These are phyloP conservation scores for Nilaparvata lugens DNA, from an alignment of 1,140 invertebrate species.

Conservation along the genomic window DNA sequence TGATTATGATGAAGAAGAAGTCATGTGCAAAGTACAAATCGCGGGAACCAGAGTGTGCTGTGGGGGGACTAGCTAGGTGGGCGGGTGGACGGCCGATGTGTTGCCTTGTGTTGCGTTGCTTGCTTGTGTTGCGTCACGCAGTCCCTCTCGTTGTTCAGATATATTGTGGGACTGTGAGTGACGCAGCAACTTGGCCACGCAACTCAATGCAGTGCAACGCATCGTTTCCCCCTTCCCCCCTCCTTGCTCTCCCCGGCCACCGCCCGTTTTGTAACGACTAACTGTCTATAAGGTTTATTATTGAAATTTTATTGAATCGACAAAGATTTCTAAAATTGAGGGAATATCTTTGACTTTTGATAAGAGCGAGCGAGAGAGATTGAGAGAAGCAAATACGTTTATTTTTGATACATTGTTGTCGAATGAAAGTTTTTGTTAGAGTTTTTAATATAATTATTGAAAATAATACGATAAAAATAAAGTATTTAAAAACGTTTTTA, in stretches of 20 bases:
- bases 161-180: background rate
- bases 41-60: background rate
- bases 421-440: conserved; percentile 21
- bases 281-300: conserved; percentile 12
- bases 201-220: no score
- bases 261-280: conserved; percentile 16
- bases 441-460: conserved; percentile 20
- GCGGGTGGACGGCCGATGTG: no score
- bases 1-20: background rate
- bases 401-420: conserved; percentile 23
- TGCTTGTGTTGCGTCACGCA: no score
- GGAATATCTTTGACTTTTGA: conserved; percentile 13
- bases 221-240: no score
- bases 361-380: conserved; percentile 10
- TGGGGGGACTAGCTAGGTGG: no score
- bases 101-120: no score
- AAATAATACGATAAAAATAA: conserved; percentile 18
- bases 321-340: conserved; percentile 21
- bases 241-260: background rate
- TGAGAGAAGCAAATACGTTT: conserved; percentile 15
- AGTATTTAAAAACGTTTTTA: conserved; percentile 10
- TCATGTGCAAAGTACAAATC: conserved; percentile 3
- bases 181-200: no score
- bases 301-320: conserved; percentile 10
- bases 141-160: background rate